Conservation (phyloP, 2,888 invertebrate genomes). For the Eledona agricola region DNA sequence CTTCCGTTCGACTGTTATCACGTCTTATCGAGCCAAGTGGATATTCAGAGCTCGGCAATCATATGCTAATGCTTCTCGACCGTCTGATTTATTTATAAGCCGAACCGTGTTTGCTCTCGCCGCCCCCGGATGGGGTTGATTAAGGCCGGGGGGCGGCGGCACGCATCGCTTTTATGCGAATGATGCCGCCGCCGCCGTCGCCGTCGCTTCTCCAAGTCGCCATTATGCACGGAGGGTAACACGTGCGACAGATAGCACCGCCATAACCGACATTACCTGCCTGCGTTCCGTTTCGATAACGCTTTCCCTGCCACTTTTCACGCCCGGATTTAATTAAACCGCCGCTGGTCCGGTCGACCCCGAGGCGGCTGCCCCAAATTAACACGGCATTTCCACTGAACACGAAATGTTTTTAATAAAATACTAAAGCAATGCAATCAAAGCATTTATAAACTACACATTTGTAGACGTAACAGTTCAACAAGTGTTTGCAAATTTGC, state of each 20-base stretch:
- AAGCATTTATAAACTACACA: too few relatives aligned
- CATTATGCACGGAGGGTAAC: conserved; percentile 42
- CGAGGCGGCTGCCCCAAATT: too few relatives aligned
- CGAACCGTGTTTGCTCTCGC: conserved; percentile 32
- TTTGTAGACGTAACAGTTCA: too few relatives aligned
- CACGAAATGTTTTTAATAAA: too few relatives aligned
- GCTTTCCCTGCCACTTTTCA: conserved; percentile 28
- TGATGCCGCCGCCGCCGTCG: conserved; percentile 20
- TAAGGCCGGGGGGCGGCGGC: conserved; percentile 12
- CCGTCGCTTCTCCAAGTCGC: conserved; percentile 32
- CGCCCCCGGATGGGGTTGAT: conserved; percentile 19
- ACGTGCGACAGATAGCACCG: conserved; percentile 43
- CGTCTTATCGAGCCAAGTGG: conserved; percentile 56
- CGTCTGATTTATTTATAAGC: conserved; percentile 57
- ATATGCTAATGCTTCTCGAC: conserved; percentile 56
- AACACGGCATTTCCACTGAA: too few relatives aligned
- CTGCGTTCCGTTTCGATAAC: conserved; percentile 32
- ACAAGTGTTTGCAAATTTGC: too few relatives aligned
- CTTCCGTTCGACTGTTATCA: conserved; percentile 55
- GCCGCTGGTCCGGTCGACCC: too few relatives aligned
- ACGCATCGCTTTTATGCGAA: conserved; percentile 32
- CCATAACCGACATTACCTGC: conserved; percentile 33
- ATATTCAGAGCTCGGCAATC: conserved; percentile 57
- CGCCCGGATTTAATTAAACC: conserved; percentile 37
- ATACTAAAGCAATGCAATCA: too few relatives aligned